phyloP scores from a whole-genome alignment of 2,888 invertebrate genomes.

The Patella caerulea region DNA sequence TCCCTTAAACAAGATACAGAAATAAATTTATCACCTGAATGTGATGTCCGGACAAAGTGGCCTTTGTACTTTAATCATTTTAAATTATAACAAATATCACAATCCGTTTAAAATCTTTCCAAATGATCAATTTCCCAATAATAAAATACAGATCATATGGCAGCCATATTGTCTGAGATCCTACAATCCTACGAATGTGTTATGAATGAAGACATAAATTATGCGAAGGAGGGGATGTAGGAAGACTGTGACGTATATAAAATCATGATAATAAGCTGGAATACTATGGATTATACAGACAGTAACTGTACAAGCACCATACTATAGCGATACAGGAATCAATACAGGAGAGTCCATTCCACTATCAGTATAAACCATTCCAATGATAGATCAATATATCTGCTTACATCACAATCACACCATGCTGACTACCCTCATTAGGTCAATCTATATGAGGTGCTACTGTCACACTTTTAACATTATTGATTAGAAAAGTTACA shows the following conservation, averaged over 20 bases:
- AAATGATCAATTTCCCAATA: not conserved
- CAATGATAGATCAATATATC: too few species aligned
- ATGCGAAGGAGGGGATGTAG: not conserved
- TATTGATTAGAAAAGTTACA: too few species aligned
- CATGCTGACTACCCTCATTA: too few species aligned
- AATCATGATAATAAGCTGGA: too few species aligned
- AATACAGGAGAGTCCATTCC: constrained; percentile 3
- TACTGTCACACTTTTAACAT: too few species aligned
- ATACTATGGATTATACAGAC: too few species aligned
- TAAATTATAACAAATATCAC: not conserved
- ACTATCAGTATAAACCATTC: not conserved
- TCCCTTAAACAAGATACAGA: not conserved
- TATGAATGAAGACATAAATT: constrained; percentile 7
- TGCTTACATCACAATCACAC: too few species aligned
- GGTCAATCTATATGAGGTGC: too few species aligned
- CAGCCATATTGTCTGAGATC: constrained; percentile 1
- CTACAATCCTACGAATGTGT: not conserved
- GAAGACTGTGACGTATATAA: too few species aligned
- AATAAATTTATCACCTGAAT: constrained; percentile 43
- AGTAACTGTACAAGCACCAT: too few species aligned
- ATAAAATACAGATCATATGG: constrained; percentile 1
- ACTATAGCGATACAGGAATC: not conserved
- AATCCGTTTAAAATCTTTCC: not conserved
- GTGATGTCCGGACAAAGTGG: constrained; percentile 51
- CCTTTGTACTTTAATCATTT: constrained; percentile 47